phyloP scores from a whole-genome alignment of 2,888 invertebrate species.

The Ormyrus rosae region DNA sequence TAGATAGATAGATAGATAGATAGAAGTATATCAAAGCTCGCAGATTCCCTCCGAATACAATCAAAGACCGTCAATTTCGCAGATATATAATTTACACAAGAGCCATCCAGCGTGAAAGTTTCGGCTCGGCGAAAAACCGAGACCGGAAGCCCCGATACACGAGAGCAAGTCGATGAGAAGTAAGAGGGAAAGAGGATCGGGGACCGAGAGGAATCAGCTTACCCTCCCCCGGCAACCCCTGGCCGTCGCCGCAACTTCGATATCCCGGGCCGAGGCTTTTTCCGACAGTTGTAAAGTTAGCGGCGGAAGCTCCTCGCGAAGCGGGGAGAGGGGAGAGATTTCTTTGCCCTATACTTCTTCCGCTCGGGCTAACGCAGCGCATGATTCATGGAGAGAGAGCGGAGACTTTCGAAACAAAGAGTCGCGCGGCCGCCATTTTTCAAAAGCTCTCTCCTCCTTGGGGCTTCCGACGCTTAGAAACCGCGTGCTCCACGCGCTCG shows the following conservation, averaged over 20 bases:
- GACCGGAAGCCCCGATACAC: too few species aligned
- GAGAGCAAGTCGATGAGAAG: neutral
- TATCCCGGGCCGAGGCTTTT: neutral
- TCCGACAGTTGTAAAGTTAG: slow-evolving; percentile 39
- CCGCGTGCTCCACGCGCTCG: too few species aligned
- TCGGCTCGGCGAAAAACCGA: neutral
- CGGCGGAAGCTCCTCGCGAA: neutral
- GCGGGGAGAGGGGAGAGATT: neutral
- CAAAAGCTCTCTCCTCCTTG: neutral
- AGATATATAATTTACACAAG: neutral
- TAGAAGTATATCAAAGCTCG: too few species aligned
- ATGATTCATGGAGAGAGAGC: slow-evolving; percentile 24
- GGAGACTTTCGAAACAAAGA: slow-evolving; percentile 6
- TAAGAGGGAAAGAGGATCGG: neutral
- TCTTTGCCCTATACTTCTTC: neutral
- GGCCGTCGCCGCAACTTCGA: slow-evolving; percentile 6
- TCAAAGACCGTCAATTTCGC: slow-evolving; percentile 24
- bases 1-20: too few species aligned
- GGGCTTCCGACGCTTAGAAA: too few species aligned
- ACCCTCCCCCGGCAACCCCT: neutral
- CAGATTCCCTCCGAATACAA: slow-evolving; percentile 2
- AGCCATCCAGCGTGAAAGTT: neutral
- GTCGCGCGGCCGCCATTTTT: neutral
- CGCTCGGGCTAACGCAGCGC: neutral
- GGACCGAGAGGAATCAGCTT: neutral